These are phyloP conservation scores for Vandiemenella viatica DNA, from an alignment of 2,888 invertebrate genomes.

Conservation along the genomic window DNA sequence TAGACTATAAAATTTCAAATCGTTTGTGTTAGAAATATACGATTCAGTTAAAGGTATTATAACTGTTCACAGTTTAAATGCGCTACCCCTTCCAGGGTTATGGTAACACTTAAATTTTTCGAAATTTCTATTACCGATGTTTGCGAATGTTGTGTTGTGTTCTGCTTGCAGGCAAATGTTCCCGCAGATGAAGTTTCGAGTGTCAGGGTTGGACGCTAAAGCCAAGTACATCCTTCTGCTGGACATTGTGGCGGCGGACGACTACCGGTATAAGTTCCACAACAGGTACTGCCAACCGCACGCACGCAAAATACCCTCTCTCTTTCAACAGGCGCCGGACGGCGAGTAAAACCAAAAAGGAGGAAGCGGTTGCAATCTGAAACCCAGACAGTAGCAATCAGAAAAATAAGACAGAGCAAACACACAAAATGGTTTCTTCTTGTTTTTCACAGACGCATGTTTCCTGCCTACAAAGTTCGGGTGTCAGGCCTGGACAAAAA, in stretches of 20 bases:
- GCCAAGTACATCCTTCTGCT: constrained; percentile 97
- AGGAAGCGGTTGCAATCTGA: too few relatives aligned
- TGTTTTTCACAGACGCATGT: constrained; percentile 68
- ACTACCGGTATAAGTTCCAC: constrained; percentile 96
- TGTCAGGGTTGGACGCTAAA: constrained; percentile 94
- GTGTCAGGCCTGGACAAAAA: constrained; percentile 92
- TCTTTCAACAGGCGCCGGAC: too few relatives aligned
- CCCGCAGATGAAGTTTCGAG: constrained; percentile 98
- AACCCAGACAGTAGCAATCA: too few relatives aligned
- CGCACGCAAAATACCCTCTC: not conserved
- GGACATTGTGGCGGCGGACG: constrained; percentile 98
- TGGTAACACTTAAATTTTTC: too few relatives aligned
- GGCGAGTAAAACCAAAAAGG: too few relatives aligned
- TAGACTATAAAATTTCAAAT: too few relatives aligned
- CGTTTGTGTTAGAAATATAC: too few relatives aligned
- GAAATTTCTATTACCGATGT: too few relatives aligned
- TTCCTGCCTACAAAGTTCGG: constrained; percentile 94
- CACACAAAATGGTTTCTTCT: constrained; percentile 9
- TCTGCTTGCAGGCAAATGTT: constrained; percentile 83
- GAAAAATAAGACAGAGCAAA: too few relatives aligned
- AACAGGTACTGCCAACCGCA: constrained; percentile 52
- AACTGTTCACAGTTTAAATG: too few relatives aligned
- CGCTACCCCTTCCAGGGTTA: too few relatives aligned
- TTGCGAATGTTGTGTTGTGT: not conserved
- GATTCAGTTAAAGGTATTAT: too few relatives aligned